phyloP scores from a whole-genome alignment of 2,888 invertebrate species.

The Bellardia pandia region DNA sequence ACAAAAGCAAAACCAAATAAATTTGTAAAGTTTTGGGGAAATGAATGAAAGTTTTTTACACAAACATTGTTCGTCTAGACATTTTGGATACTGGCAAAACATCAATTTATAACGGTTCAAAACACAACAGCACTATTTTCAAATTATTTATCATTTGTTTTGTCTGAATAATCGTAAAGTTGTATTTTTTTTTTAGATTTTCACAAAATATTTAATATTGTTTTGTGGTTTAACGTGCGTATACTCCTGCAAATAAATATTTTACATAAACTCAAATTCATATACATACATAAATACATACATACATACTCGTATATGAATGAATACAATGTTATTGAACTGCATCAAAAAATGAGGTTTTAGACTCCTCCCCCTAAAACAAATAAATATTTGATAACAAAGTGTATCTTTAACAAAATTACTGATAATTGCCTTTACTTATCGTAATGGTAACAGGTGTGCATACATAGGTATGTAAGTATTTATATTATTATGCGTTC shows the following conservation, averaged over 20 bases:
- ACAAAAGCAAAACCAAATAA: not conserved
- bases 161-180: not conserved
- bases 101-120: not conserved
- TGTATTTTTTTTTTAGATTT: not conserved
- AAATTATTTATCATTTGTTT: not conserved
- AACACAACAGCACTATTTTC: not conserved
- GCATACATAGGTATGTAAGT: no score
- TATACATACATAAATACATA: not conserved
- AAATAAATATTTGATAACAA: not conserved
- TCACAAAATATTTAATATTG: not conserved
- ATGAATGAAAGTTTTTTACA: constrained; percentile 31
- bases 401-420: not conserved
- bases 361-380: not conserved
- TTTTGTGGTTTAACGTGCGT: not conserved
- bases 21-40: constrained; percentile 13
- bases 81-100: not conserved
- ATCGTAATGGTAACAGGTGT: constrained; percentile 11
- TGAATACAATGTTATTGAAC: not conserved
- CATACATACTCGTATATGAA: not conserved
- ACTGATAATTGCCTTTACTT: not conserved
- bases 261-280: not conserved
- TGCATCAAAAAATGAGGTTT: not conserved
- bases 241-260: no score
- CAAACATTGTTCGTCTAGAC: constrained; percentile 42
- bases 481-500: not conserved